Evolutionary conservation across 2,888 invertebrate genomes (phyloP), one percentile per base, ranked within the genome.

Genomic region (Strigamia maritima): DNA sequence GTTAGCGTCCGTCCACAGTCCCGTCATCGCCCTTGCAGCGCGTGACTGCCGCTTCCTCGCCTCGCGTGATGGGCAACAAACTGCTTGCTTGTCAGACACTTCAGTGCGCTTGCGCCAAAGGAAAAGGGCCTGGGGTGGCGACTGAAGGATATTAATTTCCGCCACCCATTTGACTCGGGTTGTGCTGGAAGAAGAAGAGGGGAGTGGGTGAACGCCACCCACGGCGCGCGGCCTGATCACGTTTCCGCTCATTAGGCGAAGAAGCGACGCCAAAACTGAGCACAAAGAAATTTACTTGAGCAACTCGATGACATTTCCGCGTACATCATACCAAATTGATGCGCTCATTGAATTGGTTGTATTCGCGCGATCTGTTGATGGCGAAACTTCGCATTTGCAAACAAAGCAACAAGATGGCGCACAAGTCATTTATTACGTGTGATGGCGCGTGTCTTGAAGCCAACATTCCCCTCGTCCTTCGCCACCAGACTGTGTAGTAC

Each of bases 41-140:
- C 70, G 70, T 70, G 70, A 70, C 70, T 70, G 70, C 70, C 70
- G 70, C 70, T 70, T 70, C 70, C 70, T 70, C 70, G 70, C 70
- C 70, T 70, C 70, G 70, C 70, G 70, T 70, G 70, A 70, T 70
- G 70, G 70, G 70, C 70, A 70, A 70, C 70, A 70, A 70, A 70
- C 70, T 70, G 70, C 70, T 70, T 70, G 70, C 70, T 70, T 70
- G 70, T 70, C 70, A 70, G 70, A 26, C 70, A 70, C 70, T 70
- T 70, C 26, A 70, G 28, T 70, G 70, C 70, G 70, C 70, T 28
- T 28, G 70, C 70, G 70, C 70, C 70, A 70, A 70, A 70, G 70
- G 70, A 70, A 70, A 65, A 70, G 70, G 28, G 70, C 70, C 24
- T 70, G 70, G 70, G 70, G 70, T 70, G 70, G 70, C 70, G 70